Conservation (phyloP, 1,140 invertebrate genomes). For the Riptortus pedestris region DNA sequence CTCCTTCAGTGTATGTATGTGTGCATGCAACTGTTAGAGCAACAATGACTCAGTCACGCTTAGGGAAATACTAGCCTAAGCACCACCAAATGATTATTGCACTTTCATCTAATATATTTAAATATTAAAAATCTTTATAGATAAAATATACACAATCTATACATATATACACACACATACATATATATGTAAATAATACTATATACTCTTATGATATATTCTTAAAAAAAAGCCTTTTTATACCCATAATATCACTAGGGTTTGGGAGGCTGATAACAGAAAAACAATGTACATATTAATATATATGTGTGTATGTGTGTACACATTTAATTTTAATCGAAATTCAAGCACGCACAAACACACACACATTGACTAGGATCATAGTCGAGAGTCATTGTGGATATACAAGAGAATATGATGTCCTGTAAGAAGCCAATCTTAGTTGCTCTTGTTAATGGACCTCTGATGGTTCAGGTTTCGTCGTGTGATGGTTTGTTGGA, state of each 20-base stretch:
- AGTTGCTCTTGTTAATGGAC: slow-evolving; percentile 24
- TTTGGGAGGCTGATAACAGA: not conserved
- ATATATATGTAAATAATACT: slow-evolving; percentile 2
- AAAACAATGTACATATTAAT: not conserved
- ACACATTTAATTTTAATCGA: not conserved
- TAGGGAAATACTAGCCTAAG: not conserved
- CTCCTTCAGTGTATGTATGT: not conserved
- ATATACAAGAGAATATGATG: not conserved
- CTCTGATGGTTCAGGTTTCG: slow-evolving; percentile 47
- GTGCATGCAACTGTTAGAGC: not conserved
- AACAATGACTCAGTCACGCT: not conserved
- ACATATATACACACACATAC: slow-evolving; percentile 13
- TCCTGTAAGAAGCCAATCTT: not conserved
- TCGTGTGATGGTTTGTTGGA: slow-evolving; percentile 51
- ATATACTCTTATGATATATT: not conserved
- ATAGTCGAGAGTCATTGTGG: slow-evolving; percentile 10
- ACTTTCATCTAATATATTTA: not conserved
- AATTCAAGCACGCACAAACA: slow-evolving; percentile 8
- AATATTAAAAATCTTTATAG: not conserved
- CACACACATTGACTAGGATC: slow-evolving; percentile 8
- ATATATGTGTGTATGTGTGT: not conserved
- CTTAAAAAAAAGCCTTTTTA: not conserved
- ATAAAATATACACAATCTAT: not conserved
- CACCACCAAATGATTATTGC: not conserved
- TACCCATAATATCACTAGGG: not conserved